These are phyloP conservation scores for Serripes groenlandicus DNA, from an alignment of 2,888 invertebrate species.

Conservation along the genomic window DNA sequence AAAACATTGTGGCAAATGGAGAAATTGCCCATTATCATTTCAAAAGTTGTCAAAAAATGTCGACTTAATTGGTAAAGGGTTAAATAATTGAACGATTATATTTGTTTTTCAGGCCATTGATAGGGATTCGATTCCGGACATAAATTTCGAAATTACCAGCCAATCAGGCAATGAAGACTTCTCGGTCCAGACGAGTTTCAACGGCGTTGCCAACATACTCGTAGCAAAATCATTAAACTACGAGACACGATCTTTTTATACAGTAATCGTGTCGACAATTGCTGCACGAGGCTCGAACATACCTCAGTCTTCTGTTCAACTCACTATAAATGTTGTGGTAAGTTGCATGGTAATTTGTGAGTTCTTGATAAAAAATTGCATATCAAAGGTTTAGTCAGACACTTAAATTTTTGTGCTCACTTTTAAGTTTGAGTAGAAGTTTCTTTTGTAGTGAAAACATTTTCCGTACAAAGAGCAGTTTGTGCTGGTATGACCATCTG, in stretches of 20 bases:
- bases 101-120: conserved; percentile 72
- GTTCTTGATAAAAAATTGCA: no score
- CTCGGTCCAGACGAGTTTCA: conserved; percentile 57
- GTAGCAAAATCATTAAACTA: conserved; percentile 76
- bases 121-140: conserved; percentile 65
- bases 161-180: conserved; percentile 62
- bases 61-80: no score
- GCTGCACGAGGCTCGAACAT: conserved; percentile 72
- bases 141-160: conserved; percentile 66
- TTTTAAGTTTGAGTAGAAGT: no score
- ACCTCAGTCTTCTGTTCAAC: conserved; percentile 71
- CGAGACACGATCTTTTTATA: conserved; percentile 73
- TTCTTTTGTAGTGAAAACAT: no score
- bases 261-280: conserved; percentile 77
- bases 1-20: no score
- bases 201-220: conserved; percentile 70
- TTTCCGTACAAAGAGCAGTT: no score
- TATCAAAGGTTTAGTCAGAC: no score
- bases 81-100: no score
- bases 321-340: conserved; percentile 80
- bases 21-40: no score
- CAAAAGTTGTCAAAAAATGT: no score
- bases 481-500: no score
- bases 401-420: no score
- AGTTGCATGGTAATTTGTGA: conserved; percentile 54